Conservation (phyloP, 1,140 invertebrate species). For the Bemisia tabaci region DNA sequence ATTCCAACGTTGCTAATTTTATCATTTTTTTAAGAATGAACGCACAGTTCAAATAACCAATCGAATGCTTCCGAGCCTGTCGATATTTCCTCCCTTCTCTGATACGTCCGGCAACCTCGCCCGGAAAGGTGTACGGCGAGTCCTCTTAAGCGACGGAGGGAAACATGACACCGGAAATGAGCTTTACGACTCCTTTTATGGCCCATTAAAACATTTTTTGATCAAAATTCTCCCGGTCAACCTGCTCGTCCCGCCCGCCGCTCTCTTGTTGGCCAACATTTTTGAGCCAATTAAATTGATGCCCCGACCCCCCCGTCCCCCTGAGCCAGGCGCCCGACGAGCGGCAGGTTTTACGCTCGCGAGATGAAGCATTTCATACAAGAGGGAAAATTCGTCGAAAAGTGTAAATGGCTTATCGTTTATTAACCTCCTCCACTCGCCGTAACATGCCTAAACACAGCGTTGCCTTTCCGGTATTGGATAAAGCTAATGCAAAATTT, state of each 20-base stretch:
- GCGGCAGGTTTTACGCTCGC: too few relatives aligned
- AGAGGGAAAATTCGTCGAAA: not conserved
- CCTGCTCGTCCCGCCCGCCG: not conserved
- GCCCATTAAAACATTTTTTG: not conserved
- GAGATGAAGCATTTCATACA: not conserved
- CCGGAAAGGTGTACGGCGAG: not conserved
- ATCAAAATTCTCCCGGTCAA: not conserved
- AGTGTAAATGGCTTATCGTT: not conserved
- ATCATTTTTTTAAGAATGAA: too few relatives aligned
- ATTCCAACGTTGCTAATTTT: too few relatives aligned
- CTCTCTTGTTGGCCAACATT: not conserved
- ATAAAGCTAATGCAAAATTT: too few relatives aligned
- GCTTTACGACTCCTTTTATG: not conserved
- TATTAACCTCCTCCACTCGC: not conserved
- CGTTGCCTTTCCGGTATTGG: too few relatives aligned
- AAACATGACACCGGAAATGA: not conserved
- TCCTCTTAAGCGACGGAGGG: not conserved
- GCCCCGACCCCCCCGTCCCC: too few relatives aligned
- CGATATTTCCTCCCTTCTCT: too few relatives aligned
- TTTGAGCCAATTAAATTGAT: not conserved
- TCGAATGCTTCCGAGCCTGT: too few relatives aligned
- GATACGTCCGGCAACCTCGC: too few relatives aligned
- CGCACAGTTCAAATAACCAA: too few relatives aligned
- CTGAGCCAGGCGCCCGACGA: not conserved
- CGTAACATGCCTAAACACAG: too few relatives aligned